Evolutionary conservation across 2,797 vertebrate genomes (phyloP).

Genomic region (Coregonus sp.): DNA sequence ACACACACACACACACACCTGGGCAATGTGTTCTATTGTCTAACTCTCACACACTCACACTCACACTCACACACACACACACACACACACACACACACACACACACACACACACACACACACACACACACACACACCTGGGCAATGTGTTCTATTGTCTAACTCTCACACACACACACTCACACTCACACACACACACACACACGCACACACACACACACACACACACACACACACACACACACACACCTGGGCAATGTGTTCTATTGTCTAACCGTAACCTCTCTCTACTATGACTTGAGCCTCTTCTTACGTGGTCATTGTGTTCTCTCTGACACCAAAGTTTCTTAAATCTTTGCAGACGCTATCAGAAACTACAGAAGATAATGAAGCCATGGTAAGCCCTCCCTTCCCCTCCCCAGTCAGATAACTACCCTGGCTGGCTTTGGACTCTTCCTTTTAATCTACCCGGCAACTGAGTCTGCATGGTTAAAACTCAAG

Average conservation of each 20-base stretch:
- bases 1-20: too few relatives aligned
- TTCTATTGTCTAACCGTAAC: background rate
- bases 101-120: too few relatives aligned
- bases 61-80: too few relatives aligned
- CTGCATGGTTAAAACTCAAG: constrained; percentile 82
- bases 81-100: too few relatives aligned
- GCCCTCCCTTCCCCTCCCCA: constrained; percentile 61
- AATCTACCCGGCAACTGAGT: constrained; percentile 68
- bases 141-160: too few relatives aligned
- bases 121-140: too few relatives aligned
- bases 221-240: background rate
- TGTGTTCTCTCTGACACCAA: constrained; percentile 64
- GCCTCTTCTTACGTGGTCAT: constrained; percentile 1
- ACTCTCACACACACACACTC: too few relatives aligned
- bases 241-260: background rate
- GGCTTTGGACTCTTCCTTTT: constrained; percentile 66
- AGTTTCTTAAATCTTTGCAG: constrained; percentile 94
- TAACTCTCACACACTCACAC: too few relatives aligned
- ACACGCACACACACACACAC: too few relatives aligned
- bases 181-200: too few relatives aligned
- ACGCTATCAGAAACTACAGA: constrained; percentile 99
- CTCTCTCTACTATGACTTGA: background rate
- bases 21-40: too few relatives aligned
- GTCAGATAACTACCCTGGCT: constrained; percentile 73
- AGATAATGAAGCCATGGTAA: constrained; percentile 99